Percentiles rank a stretch among this genome's conserved stretches.
These are phyloP conservation scores for Hofmannophila pseudospretella DNA, from an alignment of 2,888 invertebrate genomes.

Conservation along the genomic window DNA sequence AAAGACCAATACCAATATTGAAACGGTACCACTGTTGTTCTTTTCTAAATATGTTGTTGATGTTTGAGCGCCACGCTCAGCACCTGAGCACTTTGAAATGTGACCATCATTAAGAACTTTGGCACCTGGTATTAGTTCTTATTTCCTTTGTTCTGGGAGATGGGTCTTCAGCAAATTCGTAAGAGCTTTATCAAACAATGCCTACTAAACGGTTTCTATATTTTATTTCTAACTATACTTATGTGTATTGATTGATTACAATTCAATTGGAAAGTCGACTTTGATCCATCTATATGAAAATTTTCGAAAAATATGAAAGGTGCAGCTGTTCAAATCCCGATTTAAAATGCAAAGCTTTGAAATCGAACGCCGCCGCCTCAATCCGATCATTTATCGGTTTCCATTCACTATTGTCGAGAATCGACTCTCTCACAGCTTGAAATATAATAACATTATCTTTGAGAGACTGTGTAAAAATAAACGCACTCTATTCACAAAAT, in stretches of 20 bases:
- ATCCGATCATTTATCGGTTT: slow-evolving; percentile 15
- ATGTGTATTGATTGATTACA: no score
- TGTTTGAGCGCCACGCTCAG: slow-evolving; percentile 2
- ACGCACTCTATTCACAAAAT: neutral
- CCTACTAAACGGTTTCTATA: no score
- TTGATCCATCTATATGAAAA: slow-evolving; percentile 1
- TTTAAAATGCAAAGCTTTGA: slow-evolving; percentile 18
- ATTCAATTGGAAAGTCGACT: no score
- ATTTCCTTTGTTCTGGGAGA: slow-evolving; percentile 6
- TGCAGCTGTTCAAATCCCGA: slow-evolving; percentile 12
- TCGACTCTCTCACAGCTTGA: neutral
- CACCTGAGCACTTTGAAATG: slow-evolving; percentile 12
- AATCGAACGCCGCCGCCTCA: slow-evolving; percentile 12
- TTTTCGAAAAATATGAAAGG: slow-evolving; percentile 11
- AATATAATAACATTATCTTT: neutral
- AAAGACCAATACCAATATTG: no score
- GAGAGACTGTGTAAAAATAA: neutral
- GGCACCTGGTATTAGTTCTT: slow-evolving; percentile 6
- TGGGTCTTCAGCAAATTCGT: neutral
- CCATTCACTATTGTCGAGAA: slow-evolving; percentile 6
- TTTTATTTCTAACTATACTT: no score
- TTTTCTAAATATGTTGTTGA: slow-evolving; percentile 5
- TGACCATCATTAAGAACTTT: slow-evolving; percentile 9
- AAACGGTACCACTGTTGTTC: no score
- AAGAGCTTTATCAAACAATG: no score